These are phyloP conservation scores for Phaethon lepturus DNA, from an alignment of 2,113 vertebrate genomes.

Conservation along the genomic window DNA sequence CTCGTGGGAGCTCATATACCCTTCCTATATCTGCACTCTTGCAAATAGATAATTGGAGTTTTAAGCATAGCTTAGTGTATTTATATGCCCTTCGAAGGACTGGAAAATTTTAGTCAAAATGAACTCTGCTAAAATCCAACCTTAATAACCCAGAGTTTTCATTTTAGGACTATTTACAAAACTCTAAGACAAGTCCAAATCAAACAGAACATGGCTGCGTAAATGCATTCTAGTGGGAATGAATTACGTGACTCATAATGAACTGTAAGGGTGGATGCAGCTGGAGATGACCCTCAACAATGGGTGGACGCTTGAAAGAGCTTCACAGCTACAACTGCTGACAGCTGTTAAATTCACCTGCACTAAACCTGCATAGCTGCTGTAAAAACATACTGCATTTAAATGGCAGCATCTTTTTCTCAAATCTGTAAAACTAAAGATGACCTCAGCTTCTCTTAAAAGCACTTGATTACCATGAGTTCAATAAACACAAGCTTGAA, in stretches of 20 bases:
- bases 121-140: background rate
- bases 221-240: background rate
- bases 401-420: background rate
- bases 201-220: background rate
- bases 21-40: background rate
- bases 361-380: background rate
- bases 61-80: background rate
- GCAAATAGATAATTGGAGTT: background rate
- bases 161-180: background rate
- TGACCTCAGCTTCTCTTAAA: background rate
- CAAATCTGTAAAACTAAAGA: background rate
- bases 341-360: background rate
- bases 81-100: background rate
- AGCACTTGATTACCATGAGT: background rate
- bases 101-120: background rate
- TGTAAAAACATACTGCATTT: background rate
- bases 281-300: slow-evolving; percentile 8
- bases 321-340: background rate
- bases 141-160: background rate
- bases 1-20: fast-evolving
- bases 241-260: background rate
- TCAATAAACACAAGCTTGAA: background rate
- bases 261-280: background rate
- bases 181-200: background rate
- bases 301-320: slow-evolving; percentile 9